phyloP scores from a whole-genome alignment of 2,797 vertebrate genomes.

The Typhlichthys eigenmanni region DNA sequence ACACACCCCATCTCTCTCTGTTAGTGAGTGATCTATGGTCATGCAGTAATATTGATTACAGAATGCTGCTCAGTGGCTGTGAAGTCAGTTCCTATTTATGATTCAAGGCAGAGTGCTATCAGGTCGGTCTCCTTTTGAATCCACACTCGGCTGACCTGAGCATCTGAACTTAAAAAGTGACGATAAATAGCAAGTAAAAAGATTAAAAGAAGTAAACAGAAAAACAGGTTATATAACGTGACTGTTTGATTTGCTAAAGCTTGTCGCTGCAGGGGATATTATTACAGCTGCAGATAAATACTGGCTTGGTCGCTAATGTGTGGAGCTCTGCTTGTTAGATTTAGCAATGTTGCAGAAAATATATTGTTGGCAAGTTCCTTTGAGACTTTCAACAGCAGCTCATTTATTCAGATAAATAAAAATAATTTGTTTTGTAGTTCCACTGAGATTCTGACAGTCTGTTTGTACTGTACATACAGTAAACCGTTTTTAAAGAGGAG shows the following conservation, averaged over 20 bases:
- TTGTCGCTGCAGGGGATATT: neutral
- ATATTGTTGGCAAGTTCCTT: slow-evolving; percentile 1
- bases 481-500: neutral
- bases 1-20: slow-evolving; percentile 8
- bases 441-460: neutral
- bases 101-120: slow-evolving; percentile 52
- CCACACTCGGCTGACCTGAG: slow-evolving; percentile 30
- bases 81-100: slow-evolving; percentile 61
- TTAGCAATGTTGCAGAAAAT: neutral
- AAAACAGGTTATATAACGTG: slow-evolving; percentile 9
- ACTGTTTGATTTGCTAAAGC: slow-evolving; percentile 5
- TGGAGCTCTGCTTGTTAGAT: neutral
- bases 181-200: slow-evolving; percentile 39
- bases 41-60: slow-evolving; percentile 74
- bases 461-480: neutral
- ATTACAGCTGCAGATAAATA: neutral
- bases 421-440: neutral
- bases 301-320: neutral
- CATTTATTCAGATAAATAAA: neutral
- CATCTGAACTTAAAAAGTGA: slow-evolving; percentile 36
- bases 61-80: slow-evolving; percentile 61
- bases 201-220: slow-evolving; percentile 30
- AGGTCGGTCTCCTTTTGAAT: slow-evolving; percentile 39
- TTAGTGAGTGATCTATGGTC: slow-evolving; percentile 72
- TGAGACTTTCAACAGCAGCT: neutral